Percentiles rank a stretch among this genome's conserved stretches.
phyloP scores from a whole-genome alignment of 2,113 vertebrate species.

The Pituophis catenifer region DNA sequence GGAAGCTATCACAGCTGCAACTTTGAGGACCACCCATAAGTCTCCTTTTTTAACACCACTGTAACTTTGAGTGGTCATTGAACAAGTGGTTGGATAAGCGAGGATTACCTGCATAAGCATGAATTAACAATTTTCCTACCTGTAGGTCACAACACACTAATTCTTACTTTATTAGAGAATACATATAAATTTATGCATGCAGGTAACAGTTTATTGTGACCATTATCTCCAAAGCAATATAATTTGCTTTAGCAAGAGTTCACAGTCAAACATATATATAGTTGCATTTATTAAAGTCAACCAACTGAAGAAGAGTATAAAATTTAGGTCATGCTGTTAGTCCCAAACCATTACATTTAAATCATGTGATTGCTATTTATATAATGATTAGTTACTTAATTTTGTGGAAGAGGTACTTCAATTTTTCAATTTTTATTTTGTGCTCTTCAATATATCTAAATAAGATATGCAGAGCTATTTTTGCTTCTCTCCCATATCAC shows the following conservation, averaged over 20 bases:
- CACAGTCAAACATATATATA: neutral
- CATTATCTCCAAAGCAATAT: neutral
- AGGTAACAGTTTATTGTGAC: neutral
- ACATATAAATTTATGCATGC: neutral
- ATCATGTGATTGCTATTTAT: constrained; percentile 1
- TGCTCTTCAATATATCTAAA: neutral
- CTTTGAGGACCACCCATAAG: neutral
- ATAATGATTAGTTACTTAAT: constrained; percentile 3
- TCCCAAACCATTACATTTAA: neutral
- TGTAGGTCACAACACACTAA: neutral
- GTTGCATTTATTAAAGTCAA: neutral
- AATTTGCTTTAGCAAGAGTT: neutral
- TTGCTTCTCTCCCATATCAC: neutral
- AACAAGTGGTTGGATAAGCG: neutral
- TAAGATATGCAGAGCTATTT: neutral
- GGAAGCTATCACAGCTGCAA: neutral
- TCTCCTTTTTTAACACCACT: neutral
- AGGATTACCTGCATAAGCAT: neutral
- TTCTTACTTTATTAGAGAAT: neutral
- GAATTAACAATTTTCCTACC: neutral
- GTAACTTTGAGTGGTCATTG: neutral
- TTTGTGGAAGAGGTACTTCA: neutral
- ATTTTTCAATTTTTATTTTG: neutral
- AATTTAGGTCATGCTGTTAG: neutral
- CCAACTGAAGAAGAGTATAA: neutral